Evolutionary conservation across 2,113 vertebrate species (phyloP).

Genomic region (Pseudorasbora parva): DNA sequence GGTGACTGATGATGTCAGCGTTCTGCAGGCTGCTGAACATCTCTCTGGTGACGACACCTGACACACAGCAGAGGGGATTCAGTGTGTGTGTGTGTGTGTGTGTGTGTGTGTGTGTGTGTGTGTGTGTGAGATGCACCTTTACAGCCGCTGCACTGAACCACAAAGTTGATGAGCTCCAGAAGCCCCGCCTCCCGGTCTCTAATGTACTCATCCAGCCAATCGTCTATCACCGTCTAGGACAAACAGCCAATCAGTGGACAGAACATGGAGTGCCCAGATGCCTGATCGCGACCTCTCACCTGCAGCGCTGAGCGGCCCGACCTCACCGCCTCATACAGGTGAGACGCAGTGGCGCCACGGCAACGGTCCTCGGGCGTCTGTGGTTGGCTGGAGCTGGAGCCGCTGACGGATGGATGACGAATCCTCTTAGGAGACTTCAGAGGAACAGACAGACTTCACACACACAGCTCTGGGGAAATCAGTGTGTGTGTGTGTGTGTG

Average conservation of each 20-base stretch:
- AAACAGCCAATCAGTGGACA: conserved; percentile 44
- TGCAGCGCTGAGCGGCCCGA: conserved; percentile 79
- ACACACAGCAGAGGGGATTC: neutral
- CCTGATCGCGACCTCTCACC: conserved; percentile 71
- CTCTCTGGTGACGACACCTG: conserved; percentile 80
- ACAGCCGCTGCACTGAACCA: conserved; percentile 85
- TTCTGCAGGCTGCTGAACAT: conserved; percentile 85
- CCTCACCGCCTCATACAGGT: conserved; percentile 82
- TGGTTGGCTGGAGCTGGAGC: conserved; percentile 37
- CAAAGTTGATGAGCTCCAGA: conserved; percentile 86
- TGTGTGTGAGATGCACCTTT: too few relatives aligned
- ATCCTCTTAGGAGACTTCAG: conserved; percentile 69
- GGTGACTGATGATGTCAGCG: conserved; percentile 82
- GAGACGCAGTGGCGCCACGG: conserved; percentile 46
- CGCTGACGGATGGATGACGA: conserved; percentile 9
- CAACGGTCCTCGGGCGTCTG: conserved; percentile 32
- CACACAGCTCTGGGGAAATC: too few relatives aligned
- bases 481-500: too few relatives aligned
- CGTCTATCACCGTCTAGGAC: conserved; percentile 82
- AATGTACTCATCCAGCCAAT: conserved; percentile 89
- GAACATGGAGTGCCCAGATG: neutral
- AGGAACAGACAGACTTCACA: neutral
- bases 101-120: too few relatives aligned
- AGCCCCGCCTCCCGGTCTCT: conserved; percentile 74
- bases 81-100: too few relatives aligned